Conservation (phyloP, 2,113 vertebrate species). For the Sminthopsis crassicaudata region DNA sequence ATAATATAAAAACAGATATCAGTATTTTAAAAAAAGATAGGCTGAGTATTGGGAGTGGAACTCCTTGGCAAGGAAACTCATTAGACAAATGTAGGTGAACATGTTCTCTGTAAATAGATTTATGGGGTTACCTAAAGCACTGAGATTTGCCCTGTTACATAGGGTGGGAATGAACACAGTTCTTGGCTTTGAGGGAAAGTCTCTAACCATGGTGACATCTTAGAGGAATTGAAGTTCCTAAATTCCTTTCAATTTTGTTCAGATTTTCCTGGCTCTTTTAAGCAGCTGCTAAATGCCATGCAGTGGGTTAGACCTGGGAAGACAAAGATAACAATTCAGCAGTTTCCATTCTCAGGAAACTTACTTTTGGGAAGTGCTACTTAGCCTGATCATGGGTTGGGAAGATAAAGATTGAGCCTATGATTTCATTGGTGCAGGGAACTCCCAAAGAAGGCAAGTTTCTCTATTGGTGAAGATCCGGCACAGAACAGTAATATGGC, state of each 20-base stretch:
- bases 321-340: too few relatives aligned
- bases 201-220: neutral
- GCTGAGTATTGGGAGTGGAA: neutral
- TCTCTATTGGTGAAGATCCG: neutral
- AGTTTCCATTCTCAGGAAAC: neutral
- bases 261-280: neutral
- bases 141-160: neutral
- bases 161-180: neutral
- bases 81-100: neutral
- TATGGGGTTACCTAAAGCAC: neutral
- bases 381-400: neutral
- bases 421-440: neutral
- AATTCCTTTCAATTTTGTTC: neutral
- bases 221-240: neutral
- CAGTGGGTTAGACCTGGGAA: neutral
- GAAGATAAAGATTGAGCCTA: neutral
- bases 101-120: neutral
- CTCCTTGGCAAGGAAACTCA: neutral
- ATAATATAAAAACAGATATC: neutral
- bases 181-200: neutral
- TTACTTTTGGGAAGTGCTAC: neutral
- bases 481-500: neutral
- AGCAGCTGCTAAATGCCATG: neutral
- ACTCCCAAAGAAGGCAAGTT: neutral
- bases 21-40: neutral